Conservation (phyloP, 2,888 invertebrate species). For the Catocala sponsa region DNA sequence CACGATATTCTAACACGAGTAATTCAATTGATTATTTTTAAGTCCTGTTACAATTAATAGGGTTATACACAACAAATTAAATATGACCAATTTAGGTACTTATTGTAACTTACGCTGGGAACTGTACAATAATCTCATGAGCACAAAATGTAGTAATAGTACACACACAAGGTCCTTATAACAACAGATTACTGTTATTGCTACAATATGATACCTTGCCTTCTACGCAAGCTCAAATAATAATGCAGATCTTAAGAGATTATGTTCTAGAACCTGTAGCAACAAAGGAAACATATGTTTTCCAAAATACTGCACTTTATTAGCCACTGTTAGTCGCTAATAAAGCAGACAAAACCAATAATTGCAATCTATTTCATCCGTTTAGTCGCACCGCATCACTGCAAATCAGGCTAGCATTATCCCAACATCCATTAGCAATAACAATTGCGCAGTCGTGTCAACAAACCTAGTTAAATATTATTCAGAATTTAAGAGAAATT, state of each 20-base stretch:
- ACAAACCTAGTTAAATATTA: conserved; percentile 35
- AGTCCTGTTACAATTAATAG: no score
- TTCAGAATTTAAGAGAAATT: conserved; percentile 20
- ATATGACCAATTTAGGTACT: no score
- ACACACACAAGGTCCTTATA: no score
- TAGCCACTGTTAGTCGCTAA: conserved; percentile 18
- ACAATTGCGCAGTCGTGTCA: conserved; percentile 29
- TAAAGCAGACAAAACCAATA: conserved; percentile 31
- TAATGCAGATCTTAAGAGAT: neutral
- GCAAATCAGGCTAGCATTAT: conserved; percentile 39
- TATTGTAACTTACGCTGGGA: no score
- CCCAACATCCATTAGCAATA: conserved; percentile 48
- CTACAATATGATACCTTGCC: no score
- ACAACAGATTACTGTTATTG: no score
- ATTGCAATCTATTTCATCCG: conserved; percentile 38
- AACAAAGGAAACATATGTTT: neutral
- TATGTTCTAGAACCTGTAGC: neutral
- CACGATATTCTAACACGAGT: no score
- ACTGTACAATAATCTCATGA: no score
- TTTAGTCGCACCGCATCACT: conserved; percentile 40
- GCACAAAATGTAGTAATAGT: no score
- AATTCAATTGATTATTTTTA: no score
- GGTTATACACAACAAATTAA: no score
- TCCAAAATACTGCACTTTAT: conserved; percentile 25
- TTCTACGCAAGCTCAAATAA: no score